phyloP scores from a whole-genome alignment of 2,888 invertebrate genomes.

The Polydrusus tereticollis region DNA sequence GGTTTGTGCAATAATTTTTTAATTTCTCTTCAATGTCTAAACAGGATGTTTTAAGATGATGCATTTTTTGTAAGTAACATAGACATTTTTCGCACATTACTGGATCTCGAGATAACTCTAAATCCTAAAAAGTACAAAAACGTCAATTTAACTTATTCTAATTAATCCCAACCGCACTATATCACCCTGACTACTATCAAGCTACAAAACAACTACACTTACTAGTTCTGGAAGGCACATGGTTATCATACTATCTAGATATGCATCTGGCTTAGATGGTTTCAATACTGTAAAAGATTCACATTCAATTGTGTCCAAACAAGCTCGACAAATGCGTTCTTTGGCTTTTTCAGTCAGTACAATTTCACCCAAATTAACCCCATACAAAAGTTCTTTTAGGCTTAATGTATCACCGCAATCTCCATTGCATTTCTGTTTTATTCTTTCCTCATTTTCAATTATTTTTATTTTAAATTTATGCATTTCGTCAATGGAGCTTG shows the following conservation, averaged over 20 bases:
- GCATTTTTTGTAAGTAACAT: slow-evolving; percentile 28
- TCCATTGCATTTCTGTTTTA: slow-evolving; percentile 11
- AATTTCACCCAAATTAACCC: slow-evolving; percentile 1
- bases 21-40: slow-evolving; percentile 37
- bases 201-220: not conserved
- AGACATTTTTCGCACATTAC: slow-evolving; percentile 39
- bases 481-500: slow-evolving; percentile 21
- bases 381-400: slow-evolving; percentile 22
- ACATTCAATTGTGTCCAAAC: slow-evolving; percentile 27
- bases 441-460: slow-evolving; percentile 21
- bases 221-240: slow-evolving; percentile 40
- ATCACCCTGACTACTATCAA: not conserved
- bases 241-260: slow-evolving; percentile 33
- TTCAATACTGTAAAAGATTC: slow-evolving; percentile 27
- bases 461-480: slow-evolving; percentile 28
- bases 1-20: slow-evolving; percentile 18
- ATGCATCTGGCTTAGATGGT: slow-evolving; percentile 32
- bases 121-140: slow-evolving; percentile 41
- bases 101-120: slow-evolving; percentile 27
- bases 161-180: no score
- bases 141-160: no score
- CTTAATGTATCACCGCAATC: not conserved
- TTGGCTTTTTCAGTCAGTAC: slow-evolving; percentile 16
- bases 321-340: slow-evolving; percentile 32
- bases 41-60: slow-evolving; percentile 29